phyloP scores from a whole-genome alignment of 2,113 vertebrate genomes.

The Myodes glareolus region DNA sequence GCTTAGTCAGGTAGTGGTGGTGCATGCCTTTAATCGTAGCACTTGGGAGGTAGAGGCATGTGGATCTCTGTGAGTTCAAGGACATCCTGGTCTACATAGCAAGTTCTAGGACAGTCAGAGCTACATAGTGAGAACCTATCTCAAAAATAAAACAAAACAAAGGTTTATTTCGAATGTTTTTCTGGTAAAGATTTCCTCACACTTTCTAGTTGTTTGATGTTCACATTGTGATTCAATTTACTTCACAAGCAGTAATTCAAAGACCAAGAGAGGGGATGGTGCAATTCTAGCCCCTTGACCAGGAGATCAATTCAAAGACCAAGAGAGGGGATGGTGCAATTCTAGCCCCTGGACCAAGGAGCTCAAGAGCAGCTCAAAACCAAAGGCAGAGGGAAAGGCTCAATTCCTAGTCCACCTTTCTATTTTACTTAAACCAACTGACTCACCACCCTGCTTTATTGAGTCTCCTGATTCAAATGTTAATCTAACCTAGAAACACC shows the following conservation, averaged over 20 bases:
- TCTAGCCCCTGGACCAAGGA: background rate
- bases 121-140: too few relatives aligned
- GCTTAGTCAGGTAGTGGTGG: too few relatives aligned
- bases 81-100: too few relatives aligned
- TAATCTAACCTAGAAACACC: background rate
- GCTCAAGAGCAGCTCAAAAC: background rate
- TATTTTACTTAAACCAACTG: background rate
- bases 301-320: background rate
- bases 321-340: background rate
- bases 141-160: too few relatives aligned
- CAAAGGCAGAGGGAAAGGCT: background rate
- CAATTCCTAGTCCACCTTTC: background rate
- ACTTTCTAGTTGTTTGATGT: background rate
- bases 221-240: background rate
- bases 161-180: background rate
- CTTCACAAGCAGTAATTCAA: background rate
- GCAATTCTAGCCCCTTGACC: background rate
- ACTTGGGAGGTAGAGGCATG: too few relatives aligned
- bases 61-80: too few relatives aligned
- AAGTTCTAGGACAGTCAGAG: too few relatives aligned
- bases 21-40: too few relatives aligned
- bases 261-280: background rate
- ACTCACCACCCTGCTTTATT: background rate
- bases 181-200: background rate
- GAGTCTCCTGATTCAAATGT: background rate